Conservation (phyloP, 2,888 invertebrate species). For the Epinotia demarniana region DNA sequence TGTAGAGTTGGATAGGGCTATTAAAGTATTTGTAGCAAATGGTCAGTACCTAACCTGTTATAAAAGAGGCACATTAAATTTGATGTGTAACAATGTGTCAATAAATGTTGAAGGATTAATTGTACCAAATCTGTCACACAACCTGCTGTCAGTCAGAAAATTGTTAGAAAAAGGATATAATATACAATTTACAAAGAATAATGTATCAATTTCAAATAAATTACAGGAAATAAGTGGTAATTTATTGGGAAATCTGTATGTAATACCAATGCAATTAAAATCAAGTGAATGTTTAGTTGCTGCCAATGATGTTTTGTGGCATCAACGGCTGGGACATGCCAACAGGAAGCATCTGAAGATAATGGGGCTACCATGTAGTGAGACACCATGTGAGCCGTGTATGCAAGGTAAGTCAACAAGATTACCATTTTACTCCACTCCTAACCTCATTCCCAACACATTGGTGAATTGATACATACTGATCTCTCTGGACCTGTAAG, state of each 20-base stretch:
- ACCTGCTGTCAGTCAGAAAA: conserved; percentile 4
- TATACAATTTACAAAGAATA: neutral
- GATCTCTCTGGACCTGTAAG: too few relatives aligned
- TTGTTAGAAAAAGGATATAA: conserved; percentile 1
- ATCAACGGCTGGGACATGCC: conserved; percentile 2
- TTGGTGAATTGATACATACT: too few relatives aligned
- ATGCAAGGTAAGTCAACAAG: neutral
- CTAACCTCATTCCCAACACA: neutral
- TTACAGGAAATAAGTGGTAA: neutral
- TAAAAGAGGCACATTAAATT: too few relatives aligned
- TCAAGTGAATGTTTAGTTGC: neutral
- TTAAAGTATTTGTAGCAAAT: conserved; percentile 4
- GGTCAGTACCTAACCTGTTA: neutral
- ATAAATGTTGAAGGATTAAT: too few relatives aligned
- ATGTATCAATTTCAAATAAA: neutral
- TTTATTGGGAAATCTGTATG: conserved; percentile 5
- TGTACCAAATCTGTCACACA: neutral
- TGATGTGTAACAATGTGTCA: too few relatives aligned
- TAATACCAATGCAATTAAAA: neutral
- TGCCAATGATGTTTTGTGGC: neutral
- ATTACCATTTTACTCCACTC: neutral
- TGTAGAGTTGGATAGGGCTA: neutral
- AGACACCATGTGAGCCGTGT: neutral
- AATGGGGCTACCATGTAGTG: neutral
- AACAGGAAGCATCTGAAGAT: neutral